Evolutionary conservation across 2,113 vertebrate species (phyloP).

Genomic region (Gnathonemus echidnorhynchus): DNA sequence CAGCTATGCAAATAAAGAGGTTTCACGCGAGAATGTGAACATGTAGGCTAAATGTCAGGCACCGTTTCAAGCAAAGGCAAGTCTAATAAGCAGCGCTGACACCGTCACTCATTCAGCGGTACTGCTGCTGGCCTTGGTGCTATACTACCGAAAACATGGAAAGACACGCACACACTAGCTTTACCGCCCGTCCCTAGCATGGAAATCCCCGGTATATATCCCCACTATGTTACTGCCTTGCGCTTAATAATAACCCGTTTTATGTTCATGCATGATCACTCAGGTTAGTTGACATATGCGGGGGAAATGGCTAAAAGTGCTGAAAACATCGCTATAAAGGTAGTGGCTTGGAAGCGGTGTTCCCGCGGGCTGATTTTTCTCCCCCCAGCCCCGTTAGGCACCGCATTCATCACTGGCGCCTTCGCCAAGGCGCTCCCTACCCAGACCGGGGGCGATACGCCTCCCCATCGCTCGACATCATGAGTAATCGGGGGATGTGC

Average conservation of each 20-base stretch:
- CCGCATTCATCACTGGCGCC: constrained; percentile 28
- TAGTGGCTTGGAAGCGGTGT: constrained; percentile 1
- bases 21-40: not conserved
- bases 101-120: not conserved
- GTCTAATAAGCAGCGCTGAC: not conserved
- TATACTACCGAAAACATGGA: not conserved
- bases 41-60: not conserved
- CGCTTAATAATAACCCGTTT: not conserved
- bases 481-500: not conserved
- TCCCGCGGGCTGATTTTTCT: constrained; percentile 37
- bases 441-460: not conserved
- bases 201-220: not conserved
- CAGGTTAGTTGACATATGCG: not conserved
- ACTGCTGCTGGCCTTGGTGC: not conserved
- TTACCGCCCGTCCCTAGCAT: not conserved
- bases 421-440: not conserved
- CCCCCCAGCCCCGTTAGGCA: constrained; percentile 17
- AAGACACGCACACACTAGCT: not conserved
- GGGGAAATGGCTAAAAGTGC: not conserved
- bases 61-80: not conserved
- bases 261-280: not conserved
- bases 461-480: not conserved
- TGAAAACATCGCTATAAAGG: not conserved
- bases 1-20: not conserved
- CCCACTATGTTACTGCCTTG: not conserved